Conservation (phyloP, 2,113 vertebrate species). For the Oreamnos americanus region DNA sequence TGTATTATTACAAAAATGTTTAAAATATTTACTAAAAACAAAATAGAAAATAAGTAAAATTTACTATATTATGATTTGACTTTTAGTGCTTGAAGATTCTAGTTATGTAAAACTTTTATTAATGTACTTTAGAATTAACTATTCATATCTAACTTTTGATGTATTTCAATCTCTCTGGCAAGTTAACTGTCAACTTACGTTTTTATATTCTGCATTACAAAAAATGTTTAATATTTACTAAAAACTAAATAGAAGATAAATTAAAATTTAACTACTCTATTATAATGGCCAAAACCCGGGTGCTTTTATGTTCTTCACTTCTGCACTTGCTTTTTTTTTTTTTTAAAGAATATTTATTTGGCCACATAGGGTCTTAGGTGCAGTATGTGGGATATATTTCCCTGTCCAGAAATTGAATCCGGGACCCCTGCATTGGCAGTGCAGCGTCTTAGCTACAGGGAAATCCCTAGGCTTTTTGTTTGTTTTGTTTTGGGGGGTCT, state of each 20-base stretch:
- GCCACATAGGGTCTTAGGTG: background rate
- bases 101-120: background rate
- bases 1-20: background rate
- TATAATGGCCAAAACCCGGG: background rate
- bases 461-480: background rate
- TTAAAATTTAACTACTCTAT: background rate
- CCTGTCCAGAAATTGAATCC: background rate
- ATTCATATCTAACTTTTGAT: background rate
- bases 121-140: background rate
- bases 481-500: background rate
- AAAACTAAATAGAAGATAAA: constrained; percentile 1
- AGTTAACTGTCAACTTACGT: background rate
- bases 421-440: background rate
- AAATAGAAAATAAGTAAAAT: constrained; percentile 10
- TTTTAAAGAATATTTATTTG: background rate
- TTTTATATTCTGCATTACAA: background rate
- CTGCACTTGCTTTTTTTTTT: background rate
- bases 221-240: background rate
- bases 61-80: background rate
- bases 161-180: background rate
- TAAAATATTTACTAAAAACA: background rate
- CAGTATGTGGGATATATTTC: background rate
- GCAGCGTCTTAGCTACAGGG: background rate
- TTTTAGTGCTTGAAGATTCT: background rate
- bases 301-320: constrained; percentile 52